These are phyloP conservation scores for Caenorhabditis sp. DNA, from an alignment of 2,888 invertebrate species.

Conservation along the genomic window DNA sequence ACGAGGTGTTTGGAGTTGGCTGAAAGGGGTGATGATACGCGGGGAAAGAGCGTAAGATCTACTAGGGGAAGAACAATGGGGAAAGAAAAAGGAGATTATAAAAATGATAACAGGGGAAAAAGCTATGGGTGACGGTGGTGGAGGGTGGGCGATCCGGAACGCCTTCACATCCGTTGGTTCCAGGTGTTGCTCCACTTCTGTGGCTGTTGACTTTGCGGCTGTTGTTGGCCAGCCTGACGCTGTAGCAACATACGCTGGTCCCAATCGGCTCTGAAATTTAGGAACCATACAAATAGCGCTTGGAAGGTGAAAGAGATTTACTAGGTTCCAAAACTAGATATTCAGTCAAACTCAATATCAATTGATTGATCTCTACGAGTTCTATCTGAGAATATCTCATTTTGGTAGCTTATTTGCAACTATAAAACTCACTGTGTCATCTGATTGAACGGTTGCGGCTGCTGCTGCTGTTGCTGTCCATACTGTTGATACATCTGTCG, in stretches of 20 bases:
- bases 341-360: no score
- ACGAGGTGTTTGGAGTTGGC: slow-evolving; percentile 7
- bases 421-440: slow-evolving; percentile 1
- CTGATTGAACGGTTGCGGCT: slow-evolving; percentile 8
- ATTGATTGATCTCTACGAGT: no score
- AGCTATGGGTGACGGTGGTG: not conserved
- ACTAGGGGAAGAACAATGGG: slow-evolving; percentile 9
- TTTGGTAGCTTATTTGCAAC: no score
- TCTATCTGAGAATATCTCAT: no score
- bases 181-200: slow-evolving; percentile 39
- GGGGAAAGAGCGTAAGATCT: slow-evolving; percentile 1
- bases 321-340: no score
- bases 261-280: slow-evolving; percentile 54
- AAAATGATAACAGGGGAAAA: not conserved
- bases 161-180: slow-evolving; percentile 15
- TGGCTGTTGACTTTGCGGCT: slow-evolving; percentile 21
- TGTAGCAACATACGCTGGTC: slow-evolving; percentile 11
- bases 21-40: not conserved
- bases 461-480: slow-evolving; percentile 2
- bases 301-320: no score
- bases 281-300: no score
- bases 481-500: slow-evolving; percentile 7
- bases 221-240: slow-evolving; percentile 19
- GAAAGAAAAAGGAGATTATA: slow-evolving; percentile 6
- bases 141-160: not conserved